These are phyloP conservation scores for Perca fluviatilis DNA, from an alignment of 2,113 vertebrate genomes.

Conservation along the genomic window DNA sequence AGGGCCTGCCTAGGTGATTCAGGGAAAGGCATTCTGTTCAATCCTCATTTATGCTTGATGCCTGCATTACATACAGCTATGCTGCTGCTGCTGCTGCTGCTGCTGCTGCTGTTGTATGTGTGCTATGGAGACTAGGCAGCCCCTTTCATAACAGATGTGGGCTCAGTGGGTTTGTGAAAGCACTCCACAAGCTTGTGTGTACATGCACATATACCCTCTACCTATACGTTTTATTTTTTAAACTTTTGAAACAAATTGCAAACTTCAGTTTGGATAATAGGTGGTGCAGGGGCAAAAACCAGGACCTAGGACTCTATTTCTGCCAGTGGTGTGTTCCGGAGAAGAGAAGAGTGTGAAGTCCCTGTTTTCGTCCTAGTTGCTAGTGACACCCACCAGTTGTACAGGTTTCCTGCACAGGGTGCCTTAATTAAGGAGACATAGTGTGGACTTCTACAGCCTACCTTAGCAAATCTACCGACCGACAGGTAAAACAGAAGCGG, in stretches of 20 bases:
- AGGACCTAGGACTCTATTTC: not conserved
- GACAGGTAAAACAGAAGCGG: not conserved
- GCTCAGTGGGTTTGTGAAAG: constrained; percentile 33
- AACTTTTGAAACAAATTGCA: not conserved
- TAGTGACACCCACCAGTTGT: not conserved
- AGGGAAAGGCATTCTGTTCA: not conserved
- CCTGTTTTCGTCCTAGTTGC: fast-evolving
- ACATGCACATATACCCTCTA: constrained; percentile 1
- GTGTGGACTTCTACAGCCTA: not conserved
- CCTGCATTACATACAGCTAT: not conserved
- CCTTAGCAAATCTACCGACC: not conserved
- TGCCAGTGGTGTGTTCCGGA: not conserved
- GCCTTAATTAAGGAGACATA: not conserved
- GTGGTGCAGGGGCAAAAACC: not conserved
- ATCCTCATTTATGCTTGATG: not conserved
- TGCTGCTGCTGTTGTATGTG: constrained; percentile 24
- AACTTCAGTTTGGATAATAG: not conserved
- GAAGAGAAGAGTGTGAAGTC: not conserved
- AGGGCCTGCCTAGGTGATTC: not conserved
- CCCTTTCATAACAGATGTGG: constrained; percentile 33
- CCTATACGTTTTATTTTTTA: not conserved
- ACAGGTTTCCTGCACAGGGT: not conserved
- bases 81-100: constrained; percentile 1
- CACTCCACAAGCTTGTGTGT: constrained; percentile 18
- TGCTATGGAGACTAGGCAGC: constrained; percentile 15